Percentiles rank a stretch among this genome's conserved stretches.
These are phyloP conservation scores for Cercopithecus mona DNA, from an alignment of 2,113 vertebrate genomes.

Conservation along the genomic window DNA sequence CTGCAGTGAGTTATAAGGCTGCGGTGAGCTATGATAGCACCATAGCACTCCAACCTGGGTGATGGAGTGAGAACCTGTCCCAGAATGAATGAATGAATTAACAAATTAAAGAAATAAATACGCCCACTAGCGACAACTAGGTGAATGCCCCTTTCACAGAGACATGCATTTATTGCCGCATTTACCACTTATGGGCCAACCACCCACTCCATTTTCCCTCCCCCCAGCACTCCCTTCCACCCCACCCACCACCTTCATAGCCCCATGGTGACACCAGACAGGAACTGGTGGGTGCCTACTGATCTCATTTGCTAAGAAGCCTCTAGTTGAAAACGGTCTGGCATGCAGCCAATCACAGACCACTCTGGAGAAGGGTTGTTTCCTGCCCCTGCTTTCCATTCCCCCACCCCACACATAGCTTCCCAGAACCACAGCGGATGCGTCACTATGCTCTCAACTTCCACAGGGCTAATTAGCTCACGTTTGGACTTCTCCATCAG, in stretches of 20 bases:
- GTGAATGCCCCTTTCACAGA: background rate
- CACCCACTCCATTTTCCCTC: background rate
- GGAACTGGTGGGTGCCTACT: accelerated
- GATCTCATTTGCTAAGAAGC: background rate
- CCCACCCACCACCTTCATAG: background rate
- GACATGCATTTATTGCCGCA: accelerated
- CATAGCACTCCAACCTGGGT: too few species aligned
- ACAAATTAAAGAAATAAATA: background rate
- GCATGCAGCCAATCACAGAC: background rate
- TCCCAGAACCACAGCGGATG: background rate
- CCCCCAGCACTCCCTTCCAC: too few species aligned
- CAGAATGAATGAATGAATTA: too few species aligned
- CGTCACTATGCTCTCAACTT: background rate
- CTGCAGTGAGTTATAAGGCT: too few species aligned
- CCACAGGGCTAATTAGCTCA: background rate
- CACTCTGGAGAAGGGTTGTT: background rate
- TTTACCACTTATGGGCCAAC: background rate
- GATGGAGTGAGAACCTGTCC: too few species aligned
- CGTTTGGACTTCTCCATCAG: background rate
- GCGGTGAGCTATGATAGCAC: too few species aligned
- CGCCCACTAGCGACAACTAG: background rate
- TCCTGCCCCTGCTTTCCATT: too few species aligned
- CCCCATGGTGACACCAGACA: background rate
- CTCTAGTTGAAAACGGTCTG: background rate
- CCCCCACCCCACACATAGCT: too few species aligned